Evolutionary conservation across 1,140 invertebrate species (phyloP), one percentile per base, ranked within the genome.

Genomic region (Brachionus asplanchnoidis): DNA sequence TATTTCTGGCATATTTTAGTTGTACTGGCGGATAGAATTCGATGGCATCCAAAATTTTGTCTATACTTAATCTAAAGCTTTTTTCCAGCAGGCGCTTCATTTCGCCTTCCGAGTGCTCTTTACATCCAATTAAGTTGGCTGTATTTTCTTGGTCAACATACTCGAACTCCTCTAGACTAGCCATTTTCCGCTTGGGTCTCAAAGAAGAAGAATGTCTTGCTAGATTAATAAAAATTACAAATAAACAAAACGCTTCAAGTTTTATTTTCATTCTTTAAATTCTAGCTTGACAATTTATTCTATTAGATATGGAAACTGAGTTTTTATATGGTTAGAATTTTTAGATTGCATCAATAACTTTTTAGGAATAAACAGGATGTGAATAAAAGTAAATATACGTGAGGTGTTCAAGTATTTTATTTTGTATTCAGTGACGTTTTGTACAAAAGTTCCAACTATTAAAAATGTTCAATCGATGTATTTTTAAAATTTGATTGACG

Each of bases 271-370:
- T 68, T 68, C 32, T 68, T 60, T 8, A 26, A 60, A 20, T 60
- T 23, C 17, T 23, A 26, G 53, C 53, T 26, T 23, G 53, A 60
- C 53, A 60, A 23, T 20, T 60, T 60, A 3, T 20, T 5, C 17
- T 60, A 23, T 60, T 23, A 20, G 53, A 60, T 12, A 32, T 68
- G 9, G 12, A 23, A 68, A 17, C 23, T 17, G 17, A 68, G 32
- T 68, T 32, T 68, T 68, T 68, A 68, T 68, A 68, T 40, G 66
- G 14, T 68, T 32, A 6, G 32, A 32, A 68, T 17, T 73, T 40
- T 73, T 20, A 42, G 40, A 73, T 73, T 73, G 44, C 68, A 73
- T 73, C 68, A 73, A 73, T 73, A 32, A 36, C 42, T n/a, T 5
- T 73, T 40, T 32, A 73, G 17, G 40, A 42, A 17, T 17, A 73